Percentiles rank a stretch among this genome's conserved stretches.
These are phyloP conservation scores for Neostethus bicornis DNA, from an alignment of 2,797 vertebrate genomes.

Conservation along the genomic window DNA sequence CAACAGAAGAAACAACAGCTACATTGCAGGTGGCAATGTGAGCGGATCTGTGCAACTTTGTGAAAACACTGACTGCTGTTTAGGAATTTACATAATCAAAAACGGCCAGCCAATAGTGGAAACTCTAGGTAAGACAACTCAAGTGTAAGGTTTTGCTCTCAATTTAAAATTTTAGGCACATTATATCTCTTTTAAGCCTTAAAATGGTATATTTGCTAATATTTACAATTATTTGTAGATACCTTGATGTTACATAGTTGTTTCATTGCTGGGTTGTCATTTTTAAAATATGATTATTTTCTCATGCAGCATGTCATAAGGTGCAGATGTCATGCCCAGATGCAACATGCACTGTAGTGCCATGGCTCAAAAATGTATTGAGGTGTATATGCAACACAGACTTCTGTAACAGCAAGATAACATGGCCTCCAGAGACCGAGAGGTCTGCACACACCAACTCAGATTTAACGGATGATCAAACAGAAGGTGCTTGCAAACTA, in stretches of 20 bases:
- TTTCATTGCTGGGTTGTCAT: background rate
- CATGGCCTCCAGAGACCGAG: slow-evolving; percentile 29
- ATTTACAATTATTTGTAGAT: too few relatives aligned
- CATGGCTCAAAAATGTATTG: background rate
- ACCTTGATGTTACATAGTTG: background rate
- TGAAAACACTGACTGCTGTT: slow-evolving; percentile 63
- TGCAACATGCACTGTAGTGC: slow-evolving; percentile 45
- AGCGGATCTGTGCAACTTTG: slow-evolving; percentile 69
- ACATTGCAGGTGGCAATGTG: slow-evolving; percentile 49
- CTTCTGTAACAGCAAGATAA: slow-evolving; percentile 73
- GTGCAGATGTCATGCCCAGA: slow-evolving; percentile 55
- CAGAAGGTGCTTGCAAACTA: background rate
- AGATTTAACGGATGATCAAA: slow-evolving; percentile 44
- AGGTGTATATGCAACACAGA: slow-evolving; percentile 70
- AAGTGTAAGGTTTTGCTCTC: too few relatives aligned
- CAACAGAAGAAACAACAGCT: slow-evolving; percentile 4
- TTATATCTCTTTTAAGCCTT: too few relatives aligned
- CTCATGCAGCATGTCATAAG: slow-evolving; percentile 64
- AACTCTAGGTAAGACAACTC: slow-evolving; percentile 59
- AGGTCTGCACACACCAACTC: slow-evolving; percentile 6
- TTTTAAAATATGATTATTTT: slow-evolving; percentile 1
- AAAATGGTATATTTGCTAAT: too few relatives aligned
- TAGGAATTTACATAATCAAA: slow-evolving; percentile 53
- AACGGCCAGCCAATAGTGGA: slow-evolving; percentile 46
- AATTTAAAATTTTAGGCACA: background rate